Percentiles rank a stretch among this genome's conserved stretches.
Conservation (phyloP, 2,888 invertebrate species). For the Chironomus riparius region DNA sequence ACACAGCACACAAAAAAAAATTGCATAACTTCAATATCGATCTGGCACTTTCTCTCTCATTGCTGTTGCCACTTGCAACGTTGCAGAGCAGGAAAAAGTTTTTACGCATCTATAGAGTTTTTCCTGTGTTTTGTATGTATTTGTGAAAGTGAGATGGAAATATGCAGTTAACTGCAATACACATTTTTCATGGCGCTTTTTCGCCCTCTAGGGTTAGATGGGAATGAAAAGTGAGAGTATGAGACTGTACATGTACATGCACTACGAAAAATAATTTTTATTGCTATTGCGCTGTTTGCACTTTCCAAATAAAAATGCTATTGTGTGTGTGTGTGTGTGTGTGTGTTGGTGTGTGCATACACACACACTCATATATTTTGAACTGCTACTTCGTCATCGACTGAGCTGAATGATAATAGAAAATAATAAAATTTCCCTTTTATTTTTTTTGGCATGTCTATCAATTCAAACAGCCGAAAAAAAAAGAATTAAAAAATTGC, state of each 20-base stretch:
- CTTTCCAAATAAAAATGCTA: neutral
- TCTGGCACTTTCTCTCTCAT: constrained; percentile 2
- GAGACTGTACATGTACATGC: constrained; percentile 9
- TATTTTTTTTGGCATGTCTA: neutral
- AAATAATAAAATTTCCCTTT: neutral
- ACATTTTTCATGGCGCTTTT: neutral
- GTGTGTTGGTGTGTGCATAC: neutral
- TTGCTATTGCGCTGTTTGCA: constrained; percentile 26
- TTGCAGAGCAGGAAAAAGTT: neutral
- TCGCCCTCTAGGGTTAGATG: neutral
- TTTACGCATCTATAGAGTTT: neutral
- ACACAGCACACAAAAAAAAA: neutral
- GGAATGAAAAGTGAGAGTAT: neutral
- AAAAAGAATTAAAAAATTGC: constrained; percentile 14
- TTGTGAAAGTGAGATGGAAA: neutral
- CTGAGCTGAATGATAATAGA: neutral
- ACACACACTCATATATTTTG: neutral
- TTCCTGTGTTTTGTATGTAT: neutral
- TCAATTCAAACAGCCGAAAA: neutral
- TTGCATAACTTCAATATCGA: constrained; percentile 22
- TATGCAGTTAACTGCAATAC: neutral
- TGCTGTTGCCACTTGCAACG: neutral
- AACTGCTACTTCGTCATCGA: too few relatives aligned
- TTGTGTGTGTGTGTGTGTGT: too few relatives aligned
- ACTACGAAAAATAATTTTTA: constrained; percentile 16